Base-by-base conservation (phyloP, 2,113 vertebrate species). In the cattle (Bos taurus) region DNA sequence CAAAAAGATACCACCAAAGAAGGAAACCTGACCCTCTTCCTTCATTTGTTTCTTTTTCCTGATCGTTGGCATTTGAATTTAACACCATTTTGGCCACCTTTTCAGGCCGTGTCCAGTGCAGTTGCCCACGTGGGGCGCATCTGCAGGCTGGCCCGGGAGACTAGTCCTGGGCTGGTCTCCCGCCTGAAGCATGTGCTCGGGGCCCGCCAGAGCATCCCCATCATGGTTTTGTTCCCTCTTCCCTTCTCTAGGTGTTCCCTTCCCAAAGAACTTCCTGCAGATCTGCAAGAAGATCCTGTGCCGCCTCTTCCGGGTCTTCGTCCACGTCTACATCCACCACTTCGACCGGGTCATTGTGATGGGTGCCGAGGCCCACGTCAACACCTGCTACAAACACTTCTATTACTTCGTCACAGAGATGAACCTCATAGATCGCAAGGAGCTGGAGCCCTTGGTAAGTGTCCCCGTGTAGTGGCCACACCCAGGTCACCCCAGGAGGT, bases 301-400 rank as follows among this genome's bases (percentile, higher is more conserved):
- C 94, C 99, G 99, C 52, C 99, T 99, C 33, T 99, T 99, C 93
- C 98, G 99, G 7, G 99, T 99, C 64, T 99, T 99, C 0, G 99
- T 99, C 59, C 99, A 99, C 0, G 99, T 99, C 97, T 99, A 99
- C 97, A 99, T 99, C 94, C 99, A 99, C 98, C 99, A 99, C 91
- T 99, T 99, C 0, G 99, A 99, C 98, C 99, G 99, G 0, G 99
- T 99, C 97, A 99, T 99, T 48, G 97, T 99, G 82, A 99, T 99
- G 99, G 99, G 99, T 0, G 99, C 99, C 0, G 99, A 99, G 97
- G 99, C 99, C 28, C 99, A 99, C 0, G 99, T 99, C 97, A 99
- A 99, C 98, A 99, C 99, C 96, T 99, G 99, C 98, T 99, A 99
- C 98, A 99, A 99, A 96, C 99, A 99, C 98, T 99, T 99, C 98